Evolutionary conservation across 2,888 invertebrate species (phyloP), one percentile per base, ranked within the genome.

Genomic region (Noctua comes): DNA sequence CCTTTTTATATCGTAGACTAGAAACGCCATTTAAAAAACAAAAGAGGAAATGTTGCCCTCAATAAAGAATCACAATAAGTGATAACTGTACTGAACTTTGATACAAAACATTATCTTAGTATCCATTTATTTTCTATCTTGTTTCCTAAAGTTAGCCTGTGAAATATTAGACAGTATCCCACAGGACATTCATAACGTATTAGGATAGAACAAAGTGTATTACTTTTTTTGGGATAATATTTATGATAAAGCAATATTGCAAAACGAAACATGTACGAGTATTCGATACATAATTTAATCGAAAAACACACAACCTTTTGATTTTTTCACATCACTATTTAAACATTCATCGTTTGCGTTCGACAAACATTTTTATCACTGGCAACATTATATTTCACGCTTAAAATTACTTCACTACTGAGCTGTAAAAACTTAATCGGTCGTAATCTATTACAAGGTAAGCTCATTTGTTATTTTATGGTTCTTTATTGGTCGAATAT

Each of bases 391-490:
- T 69, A 18, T 11, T 57, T 71, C 27, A 68, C 73, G 43, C 62
- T 57, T 74, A 64, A 76, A 76, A 79, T 74, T n/a, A 27, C 70
- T 66, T 77, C n/a, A 66, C 16, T 59, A 24, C 10, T 66, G 24
- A 36, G 46, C 70, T 46, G 43, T 79, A 83, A 86, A 83, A 86
- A 72, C 74, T 69, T 79, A 83, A 86, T 86, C 87, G 80, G 66
- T 76, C 64, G 68, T 83, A 74, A 83, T 86, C 51, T 69, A 27
- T 73, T 76, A 76, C 74, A 72, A 79, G 65, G 65, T 66, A 76
- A 74, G 43, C 48, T 68, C 54, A 86, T 86, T 43, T 64, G 72
- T 64, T 74, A 48, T 80, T 73, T 65, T 57, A 76, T 76, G 64
- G 69, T 66, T 73, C 24, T 66, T 46, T 54, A 69, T 69, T 72